Conservation (phyloP, 2,888 invertebrate species). For the Trimorus sp. region DNA sequence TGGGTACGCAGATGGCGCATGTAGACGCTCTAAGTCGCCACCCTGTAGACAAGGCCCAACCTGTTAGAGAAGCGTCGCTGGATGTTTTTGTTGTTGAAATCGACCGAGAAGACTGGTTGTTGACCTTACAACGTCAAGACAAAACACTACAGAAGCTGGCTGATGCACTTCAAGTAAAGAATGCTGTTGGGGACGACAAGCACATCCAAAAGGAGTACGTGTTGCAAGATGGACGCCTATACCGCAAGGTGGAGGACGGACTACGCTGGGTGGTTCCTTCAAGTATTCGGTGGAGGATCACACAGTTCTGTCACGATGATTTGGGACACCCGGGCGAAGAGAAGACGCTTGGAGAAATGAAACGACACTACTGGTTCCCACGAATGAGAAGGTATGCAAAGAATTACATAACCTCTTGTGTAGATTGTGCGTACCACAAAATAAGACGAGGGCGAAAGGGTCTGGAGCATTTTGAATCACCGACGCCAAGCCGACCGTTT, state of each 20-base stretch:
- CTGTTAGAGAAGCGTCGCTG: too few species aligned
- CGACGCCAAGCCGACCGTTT: conserved; percentile 6
- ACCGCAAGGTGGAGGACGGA: background rate
- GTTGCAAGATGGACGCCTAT: background rate
- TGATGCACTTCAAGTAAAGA: too few species aligned
- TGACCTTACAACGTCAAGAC: too few species aligned
- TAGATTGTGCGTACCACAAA: conserved; percentile 28
- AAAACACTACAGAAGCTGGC: background rate
- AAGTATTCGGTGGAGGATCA: conserved; percentile 6
- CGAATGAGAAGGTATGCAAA: conserved; percentile 8
- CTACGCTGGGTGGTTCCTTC: background rate
- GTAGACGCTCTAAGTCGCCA: too few species aligned
- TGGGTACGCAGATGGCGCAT: too few species aligned
- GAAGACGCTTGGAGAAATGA: background rate
- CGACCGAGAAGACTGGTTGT: too few species aligned
- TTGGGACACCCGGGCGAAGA: conserved; percentile 22
- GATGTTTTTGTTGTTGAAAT: too few species aligned
- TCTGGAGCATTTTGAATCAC: background rate
- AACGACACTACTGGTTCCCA: conserved; percentile 24
- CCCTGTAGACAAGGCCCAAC: too few species aligned
- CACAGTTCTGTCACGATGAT: conserved; percentile 9
- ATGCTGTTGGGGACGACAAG: background rate
- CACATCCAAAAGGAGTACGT: background rate
- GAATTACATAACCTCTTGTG: conserved; percentile 15
- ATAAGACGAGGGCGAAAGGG: background rate